Evolutionary conservation across 2,797 vertebrate genomes (phyloP).

Genomic region (Trematomus bernacchii): DNA sequence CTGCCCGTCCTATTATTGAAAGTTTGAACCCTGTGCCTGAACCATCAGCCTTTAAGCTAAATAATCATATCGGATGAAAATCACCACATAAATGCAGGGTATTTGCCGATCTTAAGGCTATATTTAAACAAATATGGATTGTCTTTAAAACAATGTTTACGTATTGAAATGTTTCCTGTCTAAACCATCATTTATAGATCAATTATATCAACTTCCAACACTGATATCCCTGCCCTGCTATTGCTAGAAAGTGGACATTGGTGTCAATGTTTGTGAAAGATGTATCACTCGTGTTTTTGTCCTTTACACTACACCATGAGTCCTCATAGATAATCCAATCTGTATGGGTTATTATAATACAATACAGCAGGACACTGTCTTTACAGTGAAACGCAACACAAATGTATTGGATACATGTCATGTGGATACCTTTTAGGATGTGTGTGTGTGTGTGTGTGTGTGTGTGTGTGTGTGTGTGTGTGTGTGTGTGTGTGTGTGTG

Average conservation of each 20-base stretch:
- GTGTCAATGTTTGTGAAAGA: not conserved
- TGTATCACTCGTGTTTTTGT: not conserved
- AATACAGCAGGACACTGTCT: conserved; percentile 16
- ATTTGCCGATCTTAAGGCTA: not conserved
- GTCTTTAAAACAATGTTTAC: not conserved
- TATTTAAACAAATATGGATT: not conserved
- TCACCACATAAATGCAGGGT: not conserved
- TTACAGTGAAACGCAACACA: conserved; percentile 8
- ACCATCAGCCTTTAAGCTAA: not conserved
- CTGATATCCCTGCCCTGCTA: not conserved
- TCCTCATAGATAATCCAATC: conserved; percentile 1
- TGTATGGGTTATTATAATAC: not conserved
- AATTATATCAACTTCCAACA: not conserved
- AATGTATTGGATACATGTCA: too few species aligned
- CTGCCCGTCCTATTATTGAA: conserved; percentile 45
- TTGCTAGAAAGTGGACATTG: not conserved
- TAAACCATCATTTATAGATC: conserved; percentile 7
- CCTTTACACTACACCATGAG: not conserved
- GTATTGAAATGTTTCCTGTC: not conserved
- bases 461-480: too few species aligned
- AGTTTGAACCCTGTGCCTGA: conserved; percentile 16
- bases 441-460: too few species aligned
- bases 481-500: too few species aligned
- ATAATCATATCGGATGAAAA: conserved; percentile 6
- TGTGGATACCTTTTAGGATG: too few species aligned